phyloP scores from a whole-genome alignment of 2,113 vertebrate species.

The Fulica atra region DNA sequence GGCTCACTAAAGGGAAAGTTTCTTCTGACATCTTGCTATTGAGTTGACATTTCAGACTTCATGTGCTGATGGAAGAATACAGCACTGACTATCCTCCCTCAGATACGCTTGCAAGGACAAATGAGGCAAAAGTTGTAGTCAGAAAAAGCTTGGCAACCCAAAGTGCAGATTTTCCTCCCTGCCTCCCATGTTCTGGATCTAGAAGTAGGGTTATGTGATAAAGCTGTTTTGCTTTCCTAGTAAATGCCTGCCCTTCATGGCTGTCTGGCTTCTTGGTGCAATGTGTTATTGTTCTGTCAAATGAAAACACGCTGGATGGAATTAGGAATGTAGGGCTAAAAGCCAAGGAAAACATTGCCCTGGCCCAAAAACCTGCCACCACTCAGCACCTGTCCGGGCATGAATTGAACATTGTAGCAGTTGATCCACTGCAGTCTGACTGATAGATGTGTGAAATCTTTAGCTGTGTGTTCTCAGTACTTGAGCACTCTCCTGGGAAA shows the following conservation, averaged over 20 bases:
- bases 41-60: neutral
- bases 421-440: neutral
- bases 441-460: constrained; percentile 18
- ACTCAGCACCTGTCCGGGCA: constrained; percentile 9
- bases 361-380: neutral
- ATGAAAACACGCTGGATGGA: constrained; percentile 14
- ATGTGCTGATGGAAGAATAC: neutral
- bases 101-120: neutral
- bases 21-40: neutral
- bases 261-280: neutral
- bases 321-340: neutral
- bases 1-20: neutral
- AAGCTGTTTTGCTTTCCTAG: constrained; percentile 9
- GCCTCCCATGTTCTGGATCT: neutral
- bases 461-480: constrained; percentile 33
- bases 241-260: constrained; percentile 39
- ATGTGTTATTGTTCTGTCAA: constrained; percentile 17
- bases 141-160: neutral
- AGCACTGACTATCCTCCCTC: neutral
- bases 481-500: constrained; percentile 30
- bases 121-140: neutral
- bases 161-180: neutral
- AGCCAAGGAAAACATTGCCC: constrained; percentile 52
- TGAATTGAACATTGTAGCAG: constrained; percentile 25
- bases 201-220: neutral